Base-by-base conservation (phyloP, 2,797 vertebrate genomes). In the Macropodus opercularis region DNA sequence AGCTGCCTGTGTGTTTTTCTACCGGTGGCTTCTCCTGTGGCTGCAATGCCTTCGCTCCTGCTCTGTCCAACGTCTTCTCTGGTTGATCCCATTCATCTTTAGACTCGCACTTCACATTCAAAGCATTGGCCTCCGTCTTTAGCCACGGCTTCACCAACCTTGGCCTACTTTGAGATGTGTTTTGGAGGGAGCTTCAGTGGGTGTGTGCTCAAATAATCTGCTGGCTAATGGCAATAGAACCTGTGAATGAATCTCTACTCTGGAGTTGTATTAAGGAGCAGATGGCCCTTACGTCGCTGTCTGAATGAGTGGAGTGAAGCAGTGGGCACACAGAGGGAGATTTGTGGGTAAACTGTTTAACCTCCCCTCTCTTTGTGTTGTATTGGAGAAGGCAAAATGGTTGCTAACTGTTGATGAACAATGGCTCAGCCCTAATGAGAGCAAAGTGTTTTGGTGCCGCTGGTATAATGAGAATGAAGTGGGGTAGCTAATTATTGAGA, bases 321-420 rank as follows among this genome's bases (percentile, higher is more conserved):
- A 87, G 80, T 85, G 81, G 79, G 78, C 82, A 88, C 78, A 84
- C 83, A 87, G 69, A 67, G 69, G 66, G 80, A 89, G 85, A 85
- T 90, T 90, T 91, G 88, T 89, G 89, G 85, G 81, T 80, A 90
- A 90, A 89, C 85, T 90, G 80, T 89, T 87, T 87, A 85, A 72
- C 81, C 86, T 83, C 88, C 83, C 75, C 69, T 87, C 76, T 79
- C 77, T 89, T 89, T 89, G 84, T 90, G 71, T 70, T 65, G 54
- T 79, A 78, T 85, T 81, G 71, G 76, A 69, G 75, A 84, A 79
- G 69, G 82, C 77, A 79, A 90, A 85, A 88, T 84, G 84, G 85
- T 81, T 65, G 82, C 81, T 85, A 84, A 85, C 78, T 81, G 80
- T 69, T 69, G 75, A 52, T 23, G 9, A 56, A 89, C 81, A 87